Percentiles rank a stretch among this genome's conserved stretches.
Evolutionary conservation across 2,888 invertebrate species (phyloP).

Genomic region (Isoperla grammatica): DNA sequence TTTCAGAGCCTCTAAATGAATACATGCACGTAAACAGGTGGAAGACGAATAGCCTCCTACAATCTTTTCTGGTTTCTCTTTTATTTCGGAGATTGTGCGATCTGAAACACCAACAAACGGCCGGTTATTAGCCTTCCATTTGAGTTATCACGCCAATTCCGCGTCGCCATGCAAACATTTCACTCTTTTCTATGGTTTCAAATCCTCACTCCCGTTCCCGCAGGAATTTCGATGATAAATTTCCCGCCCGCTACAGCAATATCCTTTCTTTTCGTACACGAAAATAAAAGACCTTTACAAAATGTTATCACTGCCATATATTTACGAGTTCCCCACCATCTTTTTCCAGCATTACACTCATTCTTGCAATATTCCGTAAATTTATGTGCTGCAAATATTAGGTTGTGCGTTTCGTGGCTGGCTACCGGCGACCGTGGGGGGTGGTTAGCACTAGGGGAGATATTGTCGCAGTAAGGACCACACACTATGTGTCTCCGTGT

Average conservation of each 20-base stretch:
- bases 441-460: background rate
- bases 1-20: no score
- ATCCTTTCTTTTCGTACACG: constrained; percentile 39
- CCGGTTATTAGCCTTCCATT: constrained; percentile 17
- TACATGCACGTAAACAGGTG: no score
- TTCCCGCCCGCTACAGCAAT: constrained; percentile 39
- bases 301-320: constrained; percentile 46
- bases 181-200: constrained; percentile 24
- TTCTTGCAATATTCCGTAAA: constrained; percentile 50
- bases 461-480: constrained; percentile 25
- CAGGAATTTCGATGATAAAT: constrained; percentile 43
- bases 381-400: constrained; percentile 52
- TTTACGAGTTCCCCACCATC: constrained; percentile 41
- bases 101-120: background rate
- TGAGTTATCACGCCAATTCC: constrained; percentile 22
- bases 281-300: constrained; percentile 48
- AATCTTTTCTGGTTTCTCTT: no score
- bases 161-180: constrained; percentile 3
- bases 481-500: constrained; percentile 28
- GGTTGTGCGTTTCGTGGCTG: constrained; percentile 40
- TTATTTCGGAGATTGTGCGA: no score
- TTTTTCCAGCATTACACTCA: constrained; percentile 42
- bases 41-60: no score
- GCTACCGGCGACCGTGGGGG: constrained; percentile 38
- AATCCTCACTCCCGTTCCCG: constrained; percentile 27